Conservation (phyloP, 1,140 invertebrate genomes). For the Hermatobates lingyangjiaoensis region DNA sequence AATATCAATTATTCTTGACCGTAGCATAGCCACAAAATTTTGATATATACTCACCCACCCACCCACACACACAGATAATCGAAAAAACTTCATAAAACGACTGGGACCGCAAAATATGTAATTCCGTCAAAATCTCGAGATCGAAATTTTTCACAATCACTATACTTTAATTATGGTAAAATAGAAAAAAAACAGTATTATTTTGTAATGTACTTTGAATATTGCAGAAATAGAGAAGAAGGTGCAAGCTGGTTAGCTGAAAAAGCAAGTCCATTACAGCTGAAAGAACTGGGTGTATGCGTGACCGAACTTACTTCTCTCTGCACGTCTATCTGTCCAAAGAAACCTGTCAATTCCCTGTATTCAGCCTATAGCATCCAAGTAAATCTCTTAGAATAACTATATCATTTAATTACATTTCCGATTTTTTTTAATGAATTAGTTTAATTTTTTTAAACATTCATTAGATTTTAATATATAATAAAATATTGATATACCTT, state of each 20-base stretch:
- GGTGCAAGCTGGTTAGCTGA: conserved; percentile 27
- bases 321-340: conserved; percentile 14
- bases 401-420: conserved; percentile 6
- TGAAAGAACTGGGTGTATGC: conserved; percentile 53
- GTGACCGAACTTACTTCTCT: conserved; percentile 53
- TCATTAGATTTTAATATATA: too few relatives aligned
- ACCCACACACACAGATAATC: too few relatives aligned
- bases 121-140: too few relatives aligned
- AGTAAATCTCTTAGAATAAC: conserved; percentile 20
- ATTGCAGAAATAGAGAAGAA: conserved; percentile 5
- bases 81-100: too few relatives aligned
- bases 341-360: conserved; percentile 27
- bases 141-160: too few relatives aligned
- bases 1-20: too few relatives aligned
- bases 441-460: conserved; percentile 3
- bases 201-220: background rate
- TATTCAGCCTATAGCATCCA: conserved; percentile 64
- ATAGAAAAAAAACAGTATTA: too few relatives aligned
- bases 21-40: too few relatives aligned
- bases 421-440: conserved; percentile 5
- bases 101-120: too few relatives aligned
- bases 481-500: too few relatives aligned
- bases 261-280: conserved; percentile 46
- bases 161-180: too few relatives aligned
- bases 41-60: too few relatives aligned